phyloP scores from a whole-genome alignment of 2,888 invertebrate genomes.

The Apamea epomidion region DNA sequence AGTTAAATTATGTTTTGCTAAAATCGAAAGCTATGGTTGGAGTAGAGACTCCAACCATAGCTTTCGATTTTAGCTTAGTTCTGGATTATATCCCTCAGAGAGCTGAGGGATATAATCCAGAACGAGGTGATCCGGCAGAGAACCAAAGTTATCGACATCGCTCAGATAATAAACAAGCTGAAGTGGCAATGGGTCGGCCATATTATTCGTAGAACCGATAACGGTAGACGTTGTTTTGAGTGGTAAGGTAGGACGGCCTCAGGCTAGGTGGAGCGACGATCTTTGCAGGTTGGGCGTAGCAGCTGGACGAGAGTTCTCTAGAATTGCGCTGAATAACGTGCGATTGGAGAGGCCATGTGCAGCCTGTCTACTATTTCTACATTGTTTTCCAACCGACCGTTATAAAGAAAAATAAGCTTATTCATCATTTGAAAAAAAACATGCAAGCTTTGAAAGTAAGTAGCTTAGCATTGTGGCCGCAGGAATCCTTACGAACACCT shows the following conservation, averaged over 20 bases:
- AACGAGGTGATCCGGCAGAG: neutral
- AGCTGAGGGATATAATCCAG: neutral
- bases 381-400: neutral
- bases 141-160: neutral
- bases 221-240: neutral
- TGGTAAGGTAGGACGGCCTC: neutral
- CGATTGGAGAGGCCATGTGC: neutral
- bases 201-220: too few relatives aligned
- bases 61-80: too few relatives aligned
- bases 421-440: neutral
- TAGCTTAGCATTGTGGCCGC: neutral
- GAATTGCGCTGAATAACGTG: neutral
- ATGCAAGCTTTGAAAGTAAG: neutral
- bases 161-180: neutral
- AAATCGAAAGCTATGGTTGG: neutral
- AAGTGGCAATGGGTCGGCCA: neutral
- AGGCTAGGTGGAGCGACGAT: neutral
- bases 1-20: slow-evolving; percentile 1
- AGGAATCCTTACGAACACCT: slow-evolving; percentile 16
- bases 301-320: neutral
- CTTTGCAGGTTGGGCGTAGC: neutral
- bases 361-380: neutral
- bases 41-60: too few relatives aligned
- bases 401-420: neutral
- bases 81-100: too few relatives aligned